Evolutionary conservation across 2,113 vertebrate species (phyloP), one percentile per base, ranked within the genome.

Genomic region (Phylloscopus trochilus): DNA sequence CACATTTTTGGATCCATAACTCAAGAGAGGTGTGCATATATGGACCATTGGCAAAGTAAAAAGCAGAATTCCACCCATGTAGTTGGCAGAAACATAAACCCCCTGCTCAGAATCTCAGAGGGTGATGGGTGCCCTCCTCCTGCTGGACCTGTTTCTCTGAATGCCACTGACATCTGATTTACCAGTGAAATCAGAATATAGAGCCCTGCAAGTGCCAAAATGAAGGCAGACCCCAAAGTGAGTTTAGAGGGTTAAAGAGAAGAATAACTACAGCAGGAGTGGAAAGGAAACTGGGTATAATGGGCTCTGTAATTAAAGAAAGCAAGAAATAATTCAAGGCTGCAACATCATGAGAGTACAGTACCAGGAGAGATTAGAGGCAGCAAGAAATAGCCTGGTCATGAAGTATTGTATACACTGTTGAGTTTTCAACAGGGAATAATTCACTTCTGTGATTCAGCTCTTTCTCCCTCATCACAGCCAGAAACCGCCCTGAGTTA

Each of bases 401-500:
- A 69, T 53, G 69, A 74, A 70, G 89, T 31, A 41, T 56, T 84
- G 76, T 74, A 27, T 33, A 80, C 66, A 78, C 66, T 76, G 53
- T 13, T 81, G 56, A 55, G 58, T 70, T 95, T 89, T 76, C 93
- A 96, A 20, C 17, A 76, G 91, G 90, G 93, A 96, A 96, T 95
- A 86, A 82, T 89, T 93, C 90, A 92, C 83, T 95, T 52, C 41
- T 15, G 52, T 13, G 30, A 70, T 75, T 95, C 85, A 41, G n/a
- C 73, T 83, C 83, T 35, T 90, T 78, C 79, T 96, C 79, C 90
- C 83, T 93, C 86, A 37, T 95, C 93, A 92, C 85, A 95, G 94
- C 46, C 64, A 94, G 94, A 96, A 92, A 95, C 49, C 0, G 43
- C 95, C 92, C 73, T 95, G 88, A 96, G 92, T 95, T 81, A 95